Evolutionary conservation across 30 jellyfish, hydroid and myxozoan species (phyloP).

Genomic region (Pseudorhiza aurosa): DNA sequence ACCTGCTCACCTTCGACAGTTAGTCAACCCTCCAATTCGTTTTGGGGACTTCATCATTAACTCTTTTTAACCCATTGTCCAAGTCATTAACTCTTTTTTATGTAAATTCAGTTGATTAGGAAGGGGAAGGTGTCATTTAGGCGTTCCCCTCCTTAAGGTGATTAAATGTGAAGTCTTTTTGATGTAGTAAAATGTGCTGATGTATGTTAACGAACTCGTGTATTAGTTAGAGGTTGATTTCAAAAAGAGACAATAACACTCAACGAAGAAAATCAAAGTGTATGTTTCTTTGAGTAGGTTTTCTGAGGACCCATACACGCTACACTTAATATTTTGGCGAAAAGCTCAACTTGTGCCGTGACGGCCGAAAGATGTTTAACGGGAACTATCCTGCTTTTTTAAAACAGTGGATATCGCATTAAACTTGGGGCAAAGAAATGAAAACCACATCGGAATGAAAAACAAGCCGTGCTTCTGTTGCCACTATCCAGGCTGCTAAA

Average conservation of each 20-base stretch:
- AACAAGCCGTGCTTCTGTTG: too few relatives aligned
- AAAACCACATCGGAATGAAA: too few relatives aligned
- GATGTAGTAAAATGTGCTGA: slow-evolving; percentile 4
- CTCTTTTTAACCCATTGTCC: neutral
- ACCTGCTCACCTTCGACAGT: slow-evolving; percentile 58
- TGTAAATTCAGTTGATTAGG: neutral
- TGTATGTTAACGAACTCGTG: neutral
- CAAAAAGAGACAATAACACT: neutral
- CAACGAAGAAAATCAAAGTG: neutral
- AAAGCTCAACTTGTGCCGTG: too few relatives aligned
- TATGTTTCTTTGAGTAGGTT: neutral
- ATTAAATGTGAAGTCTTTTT: neutral
- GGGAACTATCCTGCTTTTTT: too few relatives aligned
- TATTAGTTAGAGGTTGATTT: neutral
- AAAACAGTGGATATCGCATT: too few relatives aligned
- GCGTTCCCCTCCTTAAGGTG: slow-evolving; percentile 2
- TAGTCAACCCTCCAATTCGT: slow-evolving; percentile 37
- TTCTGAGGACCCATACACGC: slow-evolving; percentile 7
- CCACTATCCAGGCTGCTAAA: too few relatives aligned
- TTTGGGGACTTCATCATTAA: slow-evolving; percentile 50
- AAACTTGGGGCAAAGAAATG: too few relatives aligned
- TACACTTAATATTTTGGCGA: too few relatives aligned
- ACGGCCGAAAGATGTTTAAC: too few relatives aligned
- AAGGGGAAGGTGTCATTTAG: slow-evolving; percentile 23
- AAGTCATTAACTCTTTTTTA: neutral